Evolutionary conservation across 2,797 vertebrate genomes (phyloP).

Genomic region (Benthosema pterotum): DNA sequence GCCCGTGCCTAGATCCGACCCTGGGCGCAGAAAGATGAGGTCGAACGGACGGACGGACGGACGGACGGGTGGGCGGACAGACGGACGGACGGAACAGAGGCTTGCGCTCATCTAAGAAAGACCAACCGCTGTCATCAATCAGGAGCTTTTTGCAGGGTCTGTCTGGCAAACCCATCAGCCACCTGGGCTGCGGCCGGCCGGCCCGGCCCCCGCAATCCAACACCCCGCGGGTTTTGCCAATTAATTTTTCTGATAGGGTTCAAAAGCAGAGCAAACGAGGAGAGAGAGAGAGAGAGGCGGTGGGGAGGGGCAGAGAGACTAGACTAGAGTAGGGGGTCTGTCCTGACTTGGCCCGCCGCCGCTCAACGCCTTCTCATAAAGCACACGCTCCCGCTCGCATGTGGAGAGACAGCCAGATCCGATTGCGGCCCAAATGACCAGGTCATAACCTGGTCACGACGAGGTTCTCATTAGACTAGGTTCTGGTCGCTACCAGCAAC

Average conservation of each 20-base stretch:
- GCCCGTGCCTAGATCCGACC: no score
- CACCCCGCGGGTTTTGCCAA: conserved; percentile 68
- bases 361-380: conserved; percentile 20
- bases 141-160: conserved; percentile 60
- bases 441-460: no score
- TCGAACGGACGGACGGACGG: no score
- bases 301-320: no score
- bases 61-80: no score
- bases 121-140: conserved; percentile 80
- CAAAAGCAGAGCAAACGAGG: conserved; percentile 56
- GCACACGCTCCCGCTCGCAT: not conserved
- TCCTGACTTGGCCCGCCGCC: conserved; percentile 14
- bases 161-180: conserved; percentile 83
- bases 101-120: conserved; percentile 59
- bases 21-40: no score
- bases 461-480: no score
- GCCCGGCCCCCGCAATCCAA: conserved; percentile 61
- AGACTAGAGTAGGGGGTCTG: conserved; percentile 35
- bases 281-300: conserved; percentile 13
- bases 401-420: no score
- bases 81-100: conserved; percentile 17
- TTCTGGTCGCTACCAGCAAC: no score
- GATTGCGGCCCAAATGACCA: no score
- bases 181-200: conserved; percentile 71
- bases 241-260: conserved; percentile 74